phyloP scores from a whole-genome alignment of 2,797 vertebrate genomes.

The Chanos chanos region DNA sequence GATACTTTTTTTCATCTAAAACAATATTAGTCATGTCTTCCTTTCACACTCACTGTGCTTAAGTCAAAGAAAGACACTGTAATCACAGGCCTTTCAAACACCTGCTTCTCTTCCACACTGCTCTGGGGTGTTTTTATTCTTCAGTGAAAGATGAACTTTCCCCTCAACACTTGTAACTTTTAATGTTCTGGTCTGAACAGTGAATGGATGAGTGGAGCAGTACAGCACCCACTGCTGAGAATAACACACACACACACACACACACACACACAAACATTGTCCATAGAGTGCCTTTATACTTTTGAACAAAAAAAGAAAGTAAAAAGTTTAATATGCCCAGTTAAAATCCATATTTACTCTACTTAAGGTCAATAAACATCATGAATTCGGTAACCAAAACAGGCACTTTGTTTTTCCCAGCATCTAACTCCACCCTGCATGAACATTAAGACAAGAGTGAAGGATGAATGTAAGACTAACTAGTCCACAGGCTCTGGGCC shows the following conservation, averaged over 20 bases:
- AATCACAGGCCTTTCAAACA: constrained; percentile 1
- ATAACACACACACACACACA: neutral
- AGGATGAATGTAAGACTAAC: too few species aligned
- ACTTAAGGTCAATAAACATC: too few species aligned
- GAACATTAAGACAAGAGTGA: neutral
- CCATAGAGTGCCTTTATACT: too few species aligned
- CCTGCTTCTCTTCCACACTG: too few species aligned
- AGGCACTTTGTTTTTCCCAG: too few species aligned
- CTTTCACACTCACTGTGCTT: too few species aligned
- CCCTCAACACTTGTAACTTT: neutral
- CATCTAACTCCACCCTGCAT: neutral
- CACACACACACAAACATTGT: neutral
- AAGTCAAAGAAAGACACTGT: constrained; percentile 16
- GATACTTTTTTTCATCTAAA: too few species aligned
- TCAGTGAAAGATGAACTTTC: neutral
- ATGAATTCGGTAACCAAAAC: too few species aligned
- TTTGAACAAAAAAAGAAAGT: neutral
- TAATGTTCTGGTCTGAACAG: neutral
- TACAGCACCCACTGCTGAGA: neutral
- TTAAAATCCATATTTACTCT: too few species aligned
- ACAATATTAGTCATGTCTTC: too few species aligned
- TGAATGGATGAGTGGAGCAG: constrained; percentile 5
- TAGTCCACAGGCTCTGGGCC: too few species aligned
- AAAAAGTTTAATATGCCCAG: too few species aligned
- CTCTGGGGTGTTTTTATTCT: neutral